These are phyloP conservation scores for Labrus mixtus DNA, from an alignment of 2,113 vertebrate genomes.

Conservation along the genomic window DNA sequence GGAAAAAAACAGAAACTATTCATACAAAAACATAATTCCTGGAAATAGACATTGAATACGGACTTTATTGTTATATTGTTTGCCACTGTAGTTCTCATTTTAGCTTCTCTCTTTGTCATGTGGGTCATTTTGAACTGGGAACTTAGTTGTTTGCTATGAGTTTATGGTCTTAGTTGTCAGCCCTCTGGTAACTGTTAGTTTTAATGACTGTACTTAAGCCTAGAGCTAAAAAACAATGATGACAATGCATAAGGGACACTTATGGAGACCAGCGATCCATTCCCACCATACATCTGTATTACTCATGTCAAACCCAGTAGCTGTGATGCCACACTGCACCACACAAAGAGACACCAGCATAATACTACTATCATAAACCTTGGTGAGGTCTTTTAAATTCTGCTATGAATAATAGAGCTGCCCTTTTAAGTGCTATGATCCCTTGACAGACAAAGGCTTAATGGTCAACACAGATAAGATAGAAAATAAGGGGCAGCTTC, in stretches of 20 bases:
- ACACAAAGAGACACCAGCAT: not conserved
- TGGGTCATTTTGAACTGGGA: not conserved
- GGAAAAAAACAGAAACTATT: not conserved
- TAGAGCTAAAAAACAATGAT: not conserved
- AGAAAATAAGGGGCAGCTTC: not conserved
- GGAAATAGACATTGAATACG: not conserved
- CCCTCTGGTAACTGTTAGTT: not conserved
- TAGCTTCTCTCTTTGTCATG: not conserved
- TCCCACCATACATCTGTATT: constrained; percentile 20
- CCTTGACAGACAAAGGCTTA: constrained; percentile 37
- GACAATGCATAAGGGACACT: not conserved
- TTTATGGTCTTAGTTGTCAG: not conserved
- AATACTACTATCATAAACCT: constrained; percentile 1
- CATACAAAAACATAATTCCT: not conserved
- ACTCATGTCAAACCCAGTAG: not conserved
- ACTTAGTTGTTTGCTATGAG: not conserved
- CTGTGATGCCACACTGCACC: constrained; percentile 4
- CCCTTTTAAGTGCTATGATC: constrained; percentile 54
- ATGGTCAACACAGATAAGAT: constrained; percentile 27
- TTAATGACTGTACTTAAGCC: not conserved
- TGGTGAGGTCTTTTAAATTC: constrained; percentile 23
- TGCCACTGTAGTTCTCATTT: not conserved
- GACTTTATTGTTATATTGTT: no score
- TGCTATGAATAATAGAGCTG: not conserved
- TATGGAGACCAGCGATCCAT: constrained; percentile 4